phyloP scores from a whole-genome alignment of 2,113 vertebrate genomes.

The Sphyrna mokarran region DNA sequence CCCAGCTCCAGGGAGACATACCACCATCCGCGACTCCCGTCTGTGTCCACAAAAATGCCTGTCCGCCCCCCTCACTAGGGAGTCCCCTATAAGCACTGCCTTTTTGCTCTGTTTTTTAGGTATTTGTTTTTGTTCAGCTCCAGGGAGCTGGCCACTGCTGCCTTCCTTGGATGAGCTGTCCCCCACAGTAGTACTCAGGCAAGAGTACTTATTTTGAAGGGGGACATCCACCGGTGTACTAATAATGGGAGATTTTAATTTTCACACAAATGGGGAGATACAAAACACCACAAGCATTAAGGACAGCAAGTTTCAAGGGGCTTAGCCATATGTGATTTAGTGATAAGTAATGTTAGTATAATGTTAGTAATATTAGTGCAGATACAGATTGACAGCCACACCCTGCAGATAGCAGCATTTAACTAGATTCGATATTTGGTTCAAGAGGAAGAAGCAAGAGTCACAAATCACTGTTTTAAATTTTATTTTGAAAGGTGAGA shows the following conservation, averaged over 20 bases:
- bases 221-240: too few species aligned
- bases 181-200: too few species aligned
- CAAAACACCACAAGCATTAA: neutral
- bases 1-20: too few species aligned
- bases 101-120: too few species aligned
- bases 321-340: neutral
- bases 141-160: too few species aligned
- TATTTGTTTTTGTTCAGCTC: too few species aligned
- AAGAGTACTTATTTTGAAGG: too few species aligned
- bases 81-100: too few species aligned
- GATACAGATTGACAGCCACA: neutral
- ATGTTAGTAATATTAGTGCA: neutral
- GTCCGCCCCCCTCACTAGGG: too few species aligned
- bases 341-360: neutral
- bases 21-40: too few species aligned
- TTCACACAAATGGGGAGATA: neutral
- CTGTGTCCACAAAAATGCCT: too few species aligned
- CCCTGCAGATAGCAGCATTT: neutral
- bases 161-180: too few species aligned
- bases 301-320: neutral
- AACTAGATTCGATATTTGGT: neutral
- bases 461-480: neutral
- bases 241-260: constrained; percentile 5
- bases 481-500: neutral
- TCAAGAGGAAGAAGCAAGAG: neutral